A percentile compares a stretch with the other conserved stretches of the same genome.
phyloP scores from a whole-genome alignment of 92 coral and sea anemone species.

The Parazoanthus swiftii region DNA sequence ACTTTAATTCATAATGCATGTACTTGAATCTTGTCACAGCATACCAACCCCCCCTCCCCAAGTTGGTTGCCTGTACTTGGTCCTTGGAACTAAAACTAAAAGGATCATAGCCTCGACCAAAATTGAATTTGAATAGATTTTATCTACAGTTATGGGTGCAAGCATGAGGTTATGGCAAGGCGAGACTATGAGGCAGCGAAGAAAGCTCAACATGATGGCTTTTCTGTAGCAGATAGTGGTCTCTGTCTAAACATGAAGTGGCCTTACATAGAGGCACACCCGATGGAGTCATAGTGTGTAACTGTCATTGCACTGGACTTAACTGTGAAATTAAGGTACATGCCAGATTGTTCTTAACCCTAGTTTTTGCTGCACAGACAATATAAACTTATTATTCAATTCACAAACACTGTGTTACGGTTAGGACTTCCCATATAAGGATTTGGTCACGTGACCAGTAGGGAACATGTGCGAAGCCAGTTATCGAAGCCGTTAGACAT shows the following conservation, averaged over 20 bases:
- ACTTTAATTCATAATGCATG: too few species aligned
- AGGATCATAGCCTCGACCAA: too few species aligned
- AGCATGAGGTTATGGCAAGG: conserved; percentile 49
- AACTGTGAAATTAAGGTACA: conserved; percentile 53
- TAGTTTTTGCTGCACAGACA: conserved; percentile 13
- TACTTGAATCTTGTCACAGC: too few species aligned
- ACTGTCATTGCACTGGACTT: conserved; percentile 44
- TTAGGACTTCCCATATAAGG: too few species aligned
- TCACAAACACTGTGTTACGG: too few species aligned
- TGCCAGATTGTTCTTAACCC: not conserved
- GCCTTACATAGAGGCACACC: conserved; percentile 40
- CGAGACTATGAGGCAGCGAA: conserved; percentile 17
- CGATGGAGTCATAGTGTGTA: conserved; percentile 44
- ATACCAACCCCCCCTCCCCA: too few species aligned
- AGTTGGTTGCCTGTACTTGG: too few species aligned
- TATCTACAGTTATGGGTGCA: conserved; percentile 49
- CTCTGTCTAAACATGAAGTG: conserved; percentile 37
- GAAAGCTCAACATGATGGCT: conserved; percentile 21
- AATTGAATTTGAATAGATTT: not conserved
- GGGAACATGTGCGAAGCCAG: too few species aligned
- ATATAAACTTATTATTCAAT: not conserved
- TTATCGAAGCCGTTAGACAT: not conserved
- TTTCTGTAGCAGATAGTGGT: conserved; percentile 35
- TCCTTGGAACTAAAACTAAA: too few species aligned
- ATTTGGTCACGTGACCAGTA: too few species aligned